Conservation (phyloP, 1,140 invertebrate genomes). For the Probaryconus sp. region DNA sequence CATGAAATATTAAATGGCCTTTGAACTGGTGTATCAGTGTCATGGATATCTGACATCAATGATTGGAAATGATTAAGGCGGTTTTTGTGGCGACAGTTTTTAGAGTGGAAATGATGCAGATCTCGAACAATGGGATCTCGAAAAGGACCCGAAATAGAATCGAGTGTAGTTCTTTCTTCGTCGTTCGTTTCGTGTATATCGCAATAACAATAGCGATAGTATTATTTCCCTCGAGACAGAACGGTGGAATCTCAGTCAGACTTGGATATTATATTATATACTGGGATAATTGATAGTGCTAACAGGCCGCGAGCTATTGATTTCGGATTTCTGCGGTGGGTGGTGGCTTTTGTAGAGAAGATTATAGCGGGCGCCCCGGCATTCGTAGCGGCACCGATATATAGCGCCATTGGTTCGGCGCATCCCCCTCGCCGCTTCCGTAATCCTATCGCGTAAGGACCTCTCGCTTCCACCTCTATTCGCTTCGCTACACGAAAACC, state of each 20-base stretch:
- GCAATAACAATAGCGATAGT: conserved; percentile 31
- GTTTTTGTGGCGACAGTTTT: too few species aligned
- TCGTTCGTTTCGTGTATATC: conserved; percentile 12
- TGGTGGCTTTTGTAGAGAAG: conserved; percentile 69
- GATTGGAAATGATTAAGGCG: too few species aligned
- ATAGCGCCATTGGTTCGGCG: conserved; percentile 47
- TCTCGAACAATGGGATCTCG: conserved; percentile 1
- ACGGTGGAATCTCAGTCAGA: conserved; percentile 41
- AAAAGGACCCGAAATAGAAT: conserved; percentile 1
- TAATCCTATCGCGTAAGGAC: conserved; percentile 22
- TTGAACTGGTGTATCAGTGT: too few species aligned
- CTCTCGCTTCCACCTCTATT: conserved; percentile 43
- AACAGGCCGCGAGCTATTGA: conserved; percentile 71
- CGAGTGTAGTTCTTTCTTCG: background rate
- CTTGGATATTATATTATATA: conserved; percentile 57
- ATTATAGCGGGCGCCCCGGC: conserved; percentile 63
- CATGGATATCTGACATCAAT: too few species aligned
- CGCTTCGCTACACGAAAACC: conserved; percentile 43
- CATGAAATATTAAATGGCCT: too few species aligned
- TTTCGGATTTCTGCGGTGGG: conserved; percentile 68
- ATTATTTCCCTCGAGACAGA: conserved; percentile 48
- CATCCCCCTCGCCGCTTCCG: conserved; percentile 1
- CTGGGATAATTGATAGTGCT: conserved; percentile 65
- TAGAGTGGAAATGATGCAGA: background rate
- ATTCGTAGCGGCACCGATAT: conserved; percentile 50